Conservation (phyloP, 2,113 vertebrate genomes). For the Pteropus alecto region DNA sequence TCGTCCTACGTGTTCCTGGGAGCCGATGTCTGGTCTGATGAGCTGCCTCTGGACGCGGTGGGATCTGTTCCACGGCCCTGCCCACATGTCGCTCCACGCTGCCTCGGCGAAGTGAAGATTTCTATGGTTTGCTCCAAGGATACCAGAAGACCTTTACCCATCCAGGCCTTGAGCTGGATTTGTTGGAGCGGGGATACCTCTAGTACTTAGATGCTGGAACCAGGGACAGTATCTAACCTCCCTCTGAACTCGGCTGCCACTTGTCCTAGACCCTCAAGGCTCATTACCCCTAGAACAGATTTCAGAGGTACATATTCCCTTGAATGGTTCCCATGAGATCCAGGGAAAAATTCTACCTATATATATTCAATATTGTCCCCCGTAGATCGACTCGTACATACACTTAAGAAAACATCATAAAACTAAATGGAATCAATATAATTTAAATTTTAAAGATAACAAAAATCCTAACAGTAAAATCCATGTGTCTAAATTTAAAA, state of each 20-base stretch:
- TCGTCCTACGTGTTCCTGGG: neutral
- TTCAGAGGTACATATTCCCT: neutral
- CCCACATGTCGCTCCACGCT: accelerated
- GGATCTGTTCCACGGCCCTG: accelerated
- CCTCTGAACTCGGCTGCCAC: neutral
- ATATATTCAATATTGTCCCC: neutral
- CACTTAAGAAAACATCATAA: neutral
- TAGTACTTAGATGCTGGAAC: too few relatives aligned
- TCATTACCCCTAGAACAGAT: neutral
- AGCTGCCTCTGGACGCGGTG: neutral
- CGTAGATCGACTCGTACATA: neutral
- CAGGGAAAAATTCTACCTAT: neutral
- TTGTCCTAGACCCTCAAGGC: neutral
- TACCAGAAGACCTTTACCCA: neutral
- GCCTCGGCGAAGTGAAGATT: neutral
- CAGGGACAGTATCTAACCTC: neutral
- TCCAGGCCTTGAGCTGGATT: too few relatives aligned
- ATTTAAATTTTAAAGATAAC: neutral
- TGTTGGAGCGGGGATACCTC: neutral
- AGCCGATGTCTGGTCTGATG: neutral
- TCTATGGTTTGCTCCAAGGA: neutral
- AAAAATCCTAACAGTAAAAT: neutral
- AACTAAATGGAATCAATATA: neutral
- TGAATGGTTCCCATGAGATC: neutral
- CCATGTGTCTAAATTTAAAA: neutral